Base-by-base conservation (phyloP, 1,140 invertebrate species). In the Vollenhovia emeryi region DNA sequence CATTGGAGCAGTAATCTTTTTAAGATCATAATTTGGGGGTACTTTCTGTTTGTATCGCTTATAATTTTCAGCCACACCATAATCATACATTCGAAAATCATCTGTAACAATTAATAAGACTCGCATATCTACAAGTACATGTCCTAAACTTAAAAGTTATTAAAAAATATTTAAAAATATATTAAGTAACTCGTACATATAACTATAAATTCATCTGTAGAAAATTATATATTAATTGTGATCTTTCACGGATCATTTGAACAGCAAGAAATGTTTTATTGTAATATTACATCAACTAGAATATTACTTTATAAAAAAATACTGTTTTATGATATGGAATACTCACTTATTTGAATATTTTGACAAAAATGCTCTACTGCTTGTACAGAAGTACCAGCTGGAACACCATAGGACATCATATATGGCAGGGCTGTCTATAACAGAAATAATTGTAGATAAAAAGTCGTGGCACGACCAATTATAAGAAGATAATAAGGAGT, bases 1-100 rank as follows among this genome's bases (percentile, higher is more conserved):
- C 6, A 33, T 33, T 33, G 33, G 33, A 4, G 96, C 95, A 15
- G 92, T 95, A 9, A 97, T 95, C 69, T 96, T 95, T n/a, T 90
- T 94, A 2, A 97, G 79, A 86, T 96, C 92, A 89, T 97, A 97
- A 6, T 89, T 50, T 55, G 96, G 96, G 40, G 96, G 96, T 27
- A 85, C 93, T 4, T 91, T 75, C 83, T 94, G 86, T 21, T 95
- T 94, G 89, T 96, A 96, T 18, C 93, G 90, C 33, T 91, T 88
- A 15, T 95, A 89, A 91, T 96, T 96, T 55, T 91, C 86, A 4
- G 86, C 64, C 13, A 73, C 69, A 1, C 96, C 96, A 87, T 94
- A 95, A 88, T 96, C 95, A 89, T 94, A 33, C 3, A 4, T 33
- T 3, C 33, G 33, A 3, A 33, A 33, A 6, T 33, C 33, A 3